A percentile compares a stretch with the other conserved stretches of the same genome.
These are phyloP conservation scores for Acleris laterana DNA, from an alignment of 2,888 invertebrate species.

Conservation along the genomic window DNA sequence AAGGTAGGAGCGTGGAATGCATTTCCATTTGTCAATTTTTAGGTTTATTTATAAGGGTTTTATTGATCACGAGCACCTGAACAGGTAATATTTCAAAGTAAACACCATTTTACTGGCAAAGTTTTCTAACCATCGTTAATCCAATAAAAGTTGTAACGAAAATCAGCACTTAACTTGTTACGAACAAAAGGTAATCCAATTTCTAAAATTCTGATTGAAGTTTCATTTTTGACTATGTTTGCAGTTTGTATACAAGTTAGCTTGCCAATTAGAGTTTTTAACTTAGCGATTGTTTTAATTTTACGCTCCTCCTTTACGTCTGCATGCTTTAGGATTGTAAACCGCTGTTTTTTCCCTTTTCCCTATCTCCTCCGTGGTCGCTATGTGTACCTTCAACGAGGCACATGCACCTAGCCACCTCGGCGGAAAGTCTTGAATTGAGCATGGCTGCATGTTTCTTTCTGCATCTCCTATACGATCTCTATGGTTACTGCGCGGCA, in stretches of 20 bases:
- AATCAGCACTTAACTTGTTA: conserved; percentile 36
- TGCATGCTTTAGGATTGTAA: conserved; percentile 66
- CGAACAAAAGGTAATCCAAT: conserved; percentile 33
- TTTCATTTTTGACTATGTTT: conserved; percentile 42
- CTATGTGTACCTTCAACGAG: conserved; percentile 44
- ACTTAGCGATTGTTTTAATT: conserved; percentile 47
- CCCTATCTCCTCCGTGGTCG: conserved; percentile 61
- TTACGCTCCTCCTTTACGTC: conserved; percentile 81
- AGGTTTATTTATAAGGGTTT: conserved; percentile 11
- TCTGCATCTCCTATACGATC: conserved; percentile 81
- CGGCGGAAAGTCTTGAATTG: conserved; percentile 56
- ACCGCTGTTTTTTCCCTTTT: conserved; percentile 65
- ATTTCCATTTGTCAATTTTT: conserved; percentile 4
- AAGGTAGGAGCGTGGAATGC: conserved; percentile 75
- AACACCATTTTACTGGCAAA: conserved; percentile 25
- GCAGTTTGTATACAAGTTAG: conserved; percentile 33
- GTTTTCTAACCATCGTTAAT: conserved; percentile 30
- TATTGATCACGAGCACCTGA: conserved; percentile 24
- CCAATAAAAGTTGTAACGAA: conserved; percentile 33
- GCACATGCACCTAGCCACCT: conserved; percentile 57
- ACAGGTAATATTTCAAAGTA: conserved; percentile 30
- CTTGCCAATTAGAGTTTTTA: conserved; percentile 34
- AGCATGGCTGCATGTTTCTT: conserved; percentile 79
- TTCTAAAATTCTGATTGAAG: conserved; percentile 31
- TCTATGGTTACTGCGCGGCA: conserved; percentile 85